These are phyloP conservation scores for Chymomyza costata DNA, from an alignment of 1,140 invertebrate genomes.

Conservation along the genomic window DNA sequence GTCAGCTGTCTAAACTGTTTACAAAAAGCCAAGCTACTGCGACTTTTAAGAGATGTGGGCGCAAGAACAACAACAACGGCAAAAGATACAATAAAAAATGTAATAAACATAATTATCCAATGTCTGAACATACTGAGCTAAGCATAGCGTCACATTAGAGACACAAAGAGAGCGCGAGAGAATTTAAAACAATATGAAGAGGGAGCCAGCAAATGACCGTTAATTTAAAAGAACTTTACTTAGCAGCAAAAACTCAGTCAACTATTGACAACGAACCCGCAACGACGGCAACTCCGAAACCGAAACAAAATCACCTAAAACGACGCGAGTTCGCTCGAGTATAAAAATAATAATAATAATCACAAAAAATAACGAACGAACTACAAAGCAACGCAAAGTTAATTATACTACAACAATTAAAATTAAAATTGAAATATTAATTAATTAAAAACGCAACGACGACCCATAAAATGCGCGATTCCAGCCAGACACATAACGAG, in stretches of 20 bases:
- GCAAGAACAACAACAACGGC: no score
- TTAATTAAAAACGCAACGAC: constrained; percentile 53
- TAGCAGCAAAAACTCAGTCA: constrained; percentile 50
- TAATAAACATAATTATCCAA: no score
- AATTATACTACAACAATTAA: constrained; percentile 45
- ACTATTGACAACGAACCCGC: constrained; percentile 64
- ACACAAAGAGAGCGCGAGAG: neutral
- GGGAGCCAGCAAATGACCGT: constrained; percentile 48
- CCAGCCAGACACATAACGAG: neutral
- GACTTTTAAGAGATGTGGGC: no score
- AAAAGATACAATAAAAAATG: no score
- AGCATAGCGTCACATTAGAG: no score
- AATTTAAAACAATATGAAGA: constrained; percentile 15
- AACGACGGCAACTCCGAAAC: constrained; percentile 30
- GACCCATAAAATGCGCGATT: constrained; percentile 40
- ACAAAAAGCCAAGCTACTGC: no score
- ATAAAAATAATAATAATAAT: constrained; percentile 20
- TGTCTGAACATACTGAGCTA: no score
- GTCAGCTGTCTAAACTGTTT: no score
- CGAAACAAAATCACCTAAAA: neutral
- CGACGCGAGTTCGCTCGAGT: constrained; percentile 30
- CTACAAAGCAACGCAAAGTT: constrained; percentile 39
- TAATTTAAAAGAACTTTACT: constrained; percentile 68
- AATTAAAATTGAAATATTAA: constrained; percentile 56
- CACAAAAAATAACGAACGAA: constrained; percentile 15